Percentiles rank a stretch among this genome's conserved stretches.
phyloP scores from a whole-genome alignment of 1,140 invertebrate species.

The Oedothorax gibbosus region DNA sequence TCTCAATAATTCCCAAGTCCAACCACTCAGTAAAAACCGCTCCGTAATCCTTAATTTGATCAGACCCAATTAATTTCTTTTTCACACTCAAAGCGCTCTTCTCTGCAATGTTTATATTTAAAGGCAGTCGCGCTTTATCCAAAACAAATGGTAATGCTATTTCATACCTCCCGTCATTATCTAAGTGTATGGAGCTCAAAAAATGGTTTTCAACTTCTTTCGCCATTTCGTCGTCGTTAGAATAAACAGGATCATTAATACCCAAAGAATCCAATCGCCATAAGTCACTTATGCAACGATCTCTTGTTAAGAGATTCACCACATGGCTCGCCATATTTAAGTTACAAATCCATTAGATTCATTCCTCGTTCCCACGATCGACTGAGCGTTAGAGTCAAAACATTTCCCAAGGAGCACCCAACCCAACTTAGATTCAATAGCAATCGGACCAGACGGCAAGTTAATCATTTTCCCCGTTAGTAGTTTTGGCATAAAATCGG shows the following conservation, averaged over 20 bases:
- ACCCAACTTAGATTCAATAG: not conserved
- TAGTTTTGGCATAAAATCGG: constrained; percentile 30
- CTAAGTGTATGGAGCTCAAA: constrained; percentile 9
- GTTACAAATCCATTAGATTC: no score
- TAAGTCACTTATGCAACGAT: not conserved
- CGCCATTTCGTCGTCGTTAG: not conserved
- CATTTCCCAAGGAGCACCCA: constrained; percentile 34
- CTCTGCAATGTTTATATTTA: constrained; percentile 7
- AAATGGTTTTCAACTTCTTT: constrained; percentile 20
- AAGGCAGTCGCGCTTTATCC: not conserved
- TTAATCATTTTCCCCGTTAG: constrained; percentile 21
- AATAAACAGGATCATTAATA: not conserved
- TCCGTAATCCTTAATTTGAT: not conserved
- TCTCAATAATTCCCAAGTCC: constrained; percentile 17
- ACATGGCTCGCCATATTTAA: not conserved
- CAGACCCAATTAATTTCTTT: constrained; percentile 17
- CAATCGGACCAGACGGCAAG: not conserved
- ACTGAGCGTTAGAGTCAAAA: not conserved
- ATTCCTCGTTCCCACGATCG: no score
- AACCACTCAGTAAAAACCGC: constrained; percentile 29
- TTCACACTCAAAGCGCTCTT: constrained; percentile 3
- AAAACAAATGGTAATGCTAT: constrained; percentile 21
- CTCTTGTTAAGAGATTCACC: not conserved
- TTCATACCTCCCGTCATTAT: constrained; percentile 13
- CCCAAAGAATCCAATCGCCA: constrained; percentile 26